A percentile compares a stretch with the other conserved stretches of the same genome.
Evolutionary conservation across 2,113 vertebrate species (phyloP).

Genomic region (Vidua chalybeata): DNA sequence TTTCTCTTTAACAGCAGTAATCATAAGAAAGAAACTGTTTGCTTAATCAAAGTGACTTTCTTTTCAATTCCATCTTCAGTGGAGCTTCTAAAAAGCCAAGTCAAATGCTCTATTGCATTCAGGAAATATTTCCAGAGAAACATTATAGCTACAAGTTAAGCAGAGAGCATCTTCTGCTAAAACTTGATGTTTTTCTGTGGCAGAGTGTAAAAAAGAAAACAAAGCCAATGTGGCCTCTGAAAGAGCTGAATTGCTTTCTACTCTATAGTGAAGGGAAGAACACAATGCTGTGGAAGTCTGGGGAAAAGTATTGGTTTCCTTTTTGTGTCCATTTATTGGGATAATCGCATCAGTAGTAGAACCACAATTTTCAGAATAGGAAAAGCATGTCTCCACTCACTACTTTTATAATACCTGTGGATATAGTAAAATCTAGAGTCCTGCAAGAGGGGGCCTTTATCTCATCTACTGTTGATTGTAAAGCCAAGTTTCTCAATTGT

Average conservation of each 20-base stretch:
- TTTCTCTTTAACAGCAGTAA: background rate
- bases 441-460: background rate
- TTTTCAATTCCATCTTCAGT: background rate
- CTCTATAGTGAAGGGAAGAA: background rate
- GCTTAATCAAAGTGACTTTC: background rate
- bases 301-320: background rate
- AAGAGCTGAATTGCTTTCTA: background rate
- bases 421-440: background rate
- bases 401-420: background rate
- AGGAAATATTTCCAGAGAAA: background rate
- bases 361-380: accelerated
- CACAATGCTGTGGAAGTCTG: background rate
- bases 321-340: background rate
- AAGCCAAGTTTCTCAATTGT: background rate
- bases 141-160: background rate
- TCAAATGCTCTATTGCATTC: background rate
- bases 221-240: background rate
- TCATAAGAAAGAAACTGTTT: background rate
- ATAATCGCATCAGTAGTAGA: background rate
- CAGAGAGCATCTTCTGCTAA: background rate
- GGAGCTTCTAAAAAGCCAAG: background rate
- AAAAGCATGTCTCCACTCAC: background rate
- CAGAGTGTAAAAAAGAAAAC: background rate
- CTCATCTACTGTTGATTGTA: background rate
- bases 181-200: background rate